Evolutionary conservation across 2,888 invertebrate genomes (phyloP), one percentile per base, ranked within the genome.

Genomic region (Taphrorychus bicolor): DNA sequence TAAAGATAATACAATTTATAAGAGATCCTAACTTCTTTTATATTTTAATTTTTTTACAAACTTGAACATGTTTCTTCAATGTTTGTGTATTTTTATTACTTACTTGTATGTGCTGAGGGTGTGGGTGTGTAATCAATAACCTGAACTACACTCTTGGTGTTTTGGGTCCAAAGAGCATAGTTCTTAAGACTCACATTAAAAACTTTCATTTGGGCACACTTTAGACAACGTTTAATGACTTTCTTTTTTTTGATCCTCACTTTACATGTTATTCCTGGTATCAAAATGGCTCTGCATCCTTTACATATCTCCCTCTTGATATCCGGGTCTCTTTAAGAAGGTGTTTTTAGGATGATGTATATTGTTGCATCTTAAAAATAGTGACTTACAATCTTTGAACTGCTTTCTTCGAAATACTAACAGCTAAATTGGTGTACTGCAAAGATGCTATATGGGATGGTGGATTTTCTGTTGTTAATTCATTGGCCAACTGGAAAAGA

Each of bases 241-340:
- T 74, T 82, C 70, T 85, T 86, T 59, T 84, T 84, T 42, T 81
- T 76, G 59, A 85, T 75, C 70, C 85, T 79, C 18, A 86, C 82
- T 77, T 76, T 83, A 19, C 84, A 83, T 18, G 85, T 85, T 72
- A 85, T 76, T 9, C 85, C 86, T 45, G 86, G 83, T 64, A 85
- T 76, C 41, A 86, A 76, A 23, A 85, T 77, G 60, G 79, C 79
- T 63, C 84, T 82, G 72, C 87, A 87, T 14, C 77, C 76, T 79
- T 87, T 87, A 70, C 87, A 87, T 52, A 87, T 80, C 1, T 82
- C 83, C 70, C 85, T 78, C 76, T 87, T 87, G 24, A 87, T 75
- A 62, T 82, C 78, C 3, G 84, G 82, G 70, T 85, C 85, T 72
- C 85, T 86, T n/a, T n/a, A n/a, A n/a, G n/a, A n/a, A n/a, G n/a